These are phyloP conservation scores for Ariopsis seemanni DNA, from an alignment of 2,113 vertebrate species.

Conservation along the genomic window DNA sequence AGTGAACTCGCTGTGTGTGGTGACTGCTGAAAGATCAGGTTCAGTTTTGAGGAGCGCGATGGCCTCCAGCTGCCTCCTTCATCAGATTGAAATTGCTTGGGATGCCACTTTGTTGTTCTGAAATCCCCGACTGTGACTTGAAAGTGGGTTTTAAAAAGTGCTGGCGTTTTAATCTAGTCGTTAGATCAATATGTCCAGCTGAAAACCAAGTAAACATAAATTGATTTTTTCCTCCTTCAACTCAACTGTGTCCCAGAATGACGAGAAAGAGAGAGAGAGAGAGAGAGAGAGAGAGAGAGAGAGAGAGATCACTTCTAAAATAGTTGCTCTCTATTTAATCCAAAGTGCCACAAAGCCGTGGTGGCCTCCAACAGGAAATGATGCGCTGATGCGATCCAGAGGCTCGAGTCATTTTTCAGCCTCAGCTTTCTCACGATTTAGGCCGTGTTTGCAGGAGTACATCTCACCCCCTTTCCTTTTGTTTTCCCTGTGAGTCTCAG, in stretches of 20 bases:
- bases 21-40: not conserved
- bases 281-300: not conserved
- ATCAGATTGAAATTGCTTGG: not conserved
- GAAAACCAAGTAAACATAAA: constrained; percentile 45
- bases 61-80: not conserved
- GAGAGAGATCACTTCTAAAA: constrained; percentile 33
- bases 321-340: constrained; percentile 48
- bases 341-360: constrained; percentile 48
- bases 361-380: constrained; percentile 56
- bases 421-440: constrained; percentile 53
- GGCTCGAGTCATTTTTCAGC: constrained; percentile 52
- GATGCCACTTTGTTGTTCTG: constrained; percentile 17
- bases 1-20: not conserved
- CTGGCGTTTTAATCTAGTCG: constrained; percentile 36
- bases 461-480: constrained; percentile 42
- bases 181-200: constrained; percentile 39
- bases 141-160: constrained; percentile 23
- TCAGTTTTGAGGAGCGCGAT: not conserved
- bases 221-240: constrained; percentile 28
- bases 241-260: constrained; percentile 32
- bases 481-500: constrained; percentile 59
- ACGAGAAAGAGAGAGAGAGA: not conserved
- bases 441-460: constrained; percentile 57
- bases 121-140: constrained; percentile 16
- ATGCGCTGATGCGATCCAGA: constrained; percentile 45